phyloP scores from a whole-genome alignment of 1,140 invertebrate species.

The Thaumatotibia leucotreta region DNA sequence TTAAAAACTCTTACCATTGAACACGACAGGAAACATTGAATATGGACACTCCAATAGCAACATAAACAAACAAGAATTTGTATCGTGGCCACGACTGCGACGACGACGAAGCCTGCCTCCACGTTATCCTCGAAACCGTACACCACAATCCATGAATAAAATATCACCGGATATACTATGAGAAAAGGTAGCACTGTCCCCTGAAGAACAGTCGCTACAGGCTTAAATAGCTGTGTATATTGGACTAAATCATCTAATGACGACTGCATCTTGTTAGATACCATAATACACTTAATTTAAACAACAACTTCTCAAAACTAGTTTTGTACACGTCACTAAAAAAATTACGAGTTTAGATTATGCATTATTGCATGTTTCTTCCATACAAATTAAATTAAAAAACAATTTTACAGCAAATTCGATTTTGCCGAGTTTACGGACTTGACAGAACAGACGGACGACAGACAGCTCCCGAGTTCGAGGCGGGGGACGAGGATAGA shows the following conservation, averaged over 20 bases:
- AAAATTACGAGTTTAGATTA: neutral
- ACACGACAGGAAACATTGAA: slow-evolving; percentile 79
- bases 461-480: neutral
- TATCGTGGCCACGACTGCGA: slow-evolving; percentile 89
- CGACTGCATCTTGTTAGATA: slow-evolving; percentile 63
- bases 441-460: slow-evolving; percentile 27
- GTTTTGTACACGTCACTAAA: neutral
- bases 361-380: slow-evolving; percentile 28
- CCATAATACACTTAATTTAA: slow-evolving; percentile 37
- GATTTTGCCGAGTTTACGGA: slow-evolving; percentile 33
- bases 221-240: slow-evolving; percentile 69
- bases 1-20: slow-evolving; percentile 48
- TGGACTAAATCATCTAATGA: slow-evolving; percentile 71
- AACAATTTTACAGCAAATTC: slow-evolving; percentile 22
- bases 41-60: slow-evolving; percentile 98
- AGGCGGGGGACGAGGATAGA: slow-evolving; percentile 16
- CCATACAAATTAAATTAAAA: slow-evolving; percentile 31
- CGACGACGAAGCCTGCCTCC: slow-evolving; percentile 93
- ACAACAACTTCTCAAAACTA: neutral
- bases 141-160: slow-evolving; percentile 91
- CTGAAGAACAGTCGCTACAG: slow-evolving; percentile 84
- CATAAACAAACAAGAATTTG: slow-evolving; percentile 94
- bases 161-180: slow-evolving; percentile 86
- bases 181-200: slow-evolving; percentile 93
- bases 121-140: slow-evolving; percentile 89